Base-by-base conservation (phyloP, 2,888 invertebrate species). In the Cosmorhoe ocellata region DNA sequence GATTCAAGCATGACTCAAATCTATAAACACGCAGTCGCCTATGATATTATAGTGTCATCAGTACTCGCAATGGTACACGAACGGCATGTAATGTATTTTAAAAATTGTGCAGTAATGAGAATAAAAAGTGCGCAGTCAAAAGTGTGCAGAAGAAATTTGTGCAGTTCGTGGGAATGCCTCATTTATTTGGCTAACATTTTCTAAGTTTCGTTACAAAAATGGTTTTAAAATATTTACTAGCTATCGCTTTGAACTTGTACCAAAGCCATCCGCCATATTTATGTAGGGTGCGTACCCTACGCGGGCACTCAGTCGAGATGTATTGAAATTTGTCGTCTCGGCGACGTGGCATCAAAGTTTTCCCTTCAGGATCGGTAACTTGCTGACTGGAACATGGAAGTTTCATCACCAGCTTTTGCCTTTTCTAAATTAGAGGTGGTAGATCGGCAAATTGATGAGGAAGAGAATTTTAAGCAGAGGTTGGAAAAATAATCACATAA, bases 261-360 rank as follows among this genome's bases (percentile, higher is more conserved):
- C 72, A 64, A 43, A 56, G 46, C 40, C 67, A 70, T 72, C 65
- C 71, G 67, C 75, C 71, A 75, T 80, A 76, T 81, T 74, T 76
- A 71, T 68, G 64, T 65, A 71, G 74, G 76, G 76, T 57, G 72
- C 67, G 64, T 66, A 63, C 77, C 79, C 77, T 58, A 46, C 53
- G 37, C 33, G 32, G 45, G 55, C 53, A 67, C 66, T 69, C 66
- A 64, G 67, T 70, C 72, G 76, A 55, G 58, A 76, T 78, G 79
- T 81, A 85, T 84, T 82, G 83, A 86, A 85, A 85, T 84, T 86
- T 86, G 85, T 86, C 81, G 73, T 72, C 68, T 64, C 66, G 66
- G 45, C 65, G 67, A 63, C 65, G 59, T 64, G 69, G 63, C 67
- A 70, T 66, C 65, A 59, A 62, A 67, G 63, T 67, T 71, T 64